A percentile compares a stretch with the other conserved stretches of the same genome.
phyloP scores from a whole-genome alignment of 2,113 vertebrate genomes.

The Heloderma charlesbogerti region DNA sequence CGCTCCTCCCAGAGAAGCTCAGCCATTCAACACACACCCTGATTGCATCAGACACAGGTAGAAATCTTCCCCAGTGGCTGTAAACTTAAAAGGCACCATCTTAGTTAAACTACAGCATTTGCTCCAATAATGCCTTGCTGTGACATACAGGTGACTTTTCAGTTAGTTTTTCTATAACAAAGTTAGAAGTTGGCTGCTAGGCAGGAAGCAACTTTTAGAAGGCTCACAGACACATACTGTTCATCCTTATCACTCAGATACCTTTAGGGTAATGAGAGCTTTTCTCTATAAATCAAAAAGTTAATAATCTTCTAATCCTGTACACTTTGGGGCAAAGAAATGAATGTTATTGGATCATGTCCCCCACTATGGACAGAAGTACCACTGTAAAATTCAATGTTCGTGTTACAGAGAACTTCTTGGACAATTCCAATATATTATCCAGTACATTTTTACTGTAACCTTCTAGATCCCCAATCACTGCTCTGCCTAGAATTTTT shows the following conservation, averaged over 20 bases:
- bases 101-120: neutral
- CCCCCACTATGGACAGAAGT: neutral
- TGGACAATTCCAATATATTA: neutral
- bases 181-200: neutral
- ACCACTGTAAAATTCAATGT: neutral
- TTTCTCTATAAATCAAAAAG: neutral
- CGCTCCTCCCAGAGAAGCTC: neutral
- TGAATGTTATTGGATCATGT: neutral
- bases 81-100: neutral
- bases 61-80: neutral
- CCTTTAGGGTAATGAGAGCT: neutral
- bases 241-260: neutral
- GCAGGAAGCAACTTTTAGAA: neutral
- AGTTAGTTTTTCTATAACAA: neutral
- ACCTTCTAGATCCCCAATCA: too few species aligned
- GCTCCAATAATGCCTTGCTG: neutral
- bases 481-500: too few species aligned
- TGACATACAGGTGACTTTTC: neutral
- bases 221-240: neutral
- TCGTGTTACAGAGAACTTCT: neutral
- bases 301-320: neutral
- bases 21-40: neutral
- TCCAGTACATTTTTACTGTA: neutral
- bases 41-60: neutral
- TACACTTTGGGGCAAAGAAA: neutral